A percentile compares a stretch with the other conserved stretches of the same genome.
Evolutionary conservation across 2,888 invertebrate genomes (phyloP).

Genomic region (Sipha maydis): DNA sequence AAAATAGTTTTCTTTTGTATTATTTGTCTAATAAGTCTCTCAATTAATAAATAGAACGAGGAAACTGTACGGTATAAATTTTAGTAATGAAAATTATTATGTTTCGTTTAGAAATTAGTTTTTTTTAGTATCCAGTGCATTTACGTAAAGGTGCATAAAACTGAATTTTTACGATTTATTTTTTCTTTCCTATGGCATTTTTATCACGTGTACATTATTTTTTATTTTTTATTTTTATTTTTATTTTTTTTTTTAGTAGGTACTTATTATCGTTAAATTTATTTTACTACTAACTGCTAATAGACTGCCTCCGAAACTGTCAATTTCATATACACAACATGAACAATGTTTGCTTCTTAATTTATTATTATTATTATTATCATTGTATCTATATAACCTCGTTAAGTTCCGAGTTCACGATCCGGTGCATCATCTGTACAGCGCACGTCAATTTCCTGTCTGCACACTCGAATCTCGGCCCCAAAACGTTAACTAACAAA

Average conservation of each 20-base stretch:
- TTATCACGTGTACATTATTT: not conserved
- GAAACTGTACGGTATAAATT: not conserved
- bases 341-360: not conserved
- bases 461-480: slow-evolving; percentile 31
- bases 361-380: not conserved
- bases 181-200: not conserved
- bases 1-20: not conserved
- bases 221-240: not conserved
- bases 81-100: not conserved
- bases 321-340: not conserved
- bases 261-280: not conserved
- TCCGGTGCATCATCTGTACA: not conserved
- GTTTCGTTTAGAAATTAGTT: not conserved
- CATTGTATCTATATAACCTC: not conserved
- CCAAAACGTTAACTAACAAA: not conserved
- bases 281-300: not conserved
- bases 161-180: not conserved
- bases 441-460: not conserved
- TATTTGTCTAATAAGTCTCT: not conserved
- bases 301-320: not conserved
- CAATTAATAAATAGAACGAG: not conserved
- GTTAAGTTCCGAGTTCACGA: slow-evolving; percentile 2
- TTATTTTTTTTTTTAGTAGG: not conserved
- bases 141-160: not conserved
- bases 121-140: not conserved